phyloP scores from a whole-genome alignment of 1,140 invertebrate genomes.

The Drosophila sp. region DNA sequence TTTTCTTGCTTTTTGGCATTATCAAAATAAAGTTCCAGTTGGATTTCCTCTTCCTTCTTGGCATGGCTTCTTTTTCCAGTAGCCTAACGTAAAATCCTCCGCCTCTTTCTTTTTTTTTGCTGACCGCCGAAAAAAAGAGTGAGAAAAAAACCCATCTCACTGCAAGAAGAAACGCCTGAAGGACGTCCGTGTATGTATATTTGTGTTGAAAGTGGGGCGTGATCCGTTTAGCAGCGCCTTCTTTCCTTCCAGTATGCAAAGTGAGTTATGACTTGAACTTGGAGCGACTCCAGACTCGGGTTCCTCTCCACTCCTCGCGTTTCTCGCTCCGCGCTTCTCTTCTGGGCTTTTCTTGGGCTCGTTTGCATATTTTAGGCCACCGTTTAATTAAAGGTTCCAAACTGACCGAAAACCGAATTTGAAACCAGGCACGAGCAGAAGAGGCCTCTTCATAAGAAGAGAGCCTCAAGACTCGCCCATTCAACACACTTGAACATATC shows the following conservation, averaged over 20 bases:
- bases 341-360: conserved; percentile 37
- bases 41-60: conserved; percentile 18
- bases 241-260: conserved; percentile 64
- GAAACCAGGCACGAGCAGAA: conserved; percentile 79
- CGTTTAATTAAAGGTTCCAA: conserved; percentile 83
- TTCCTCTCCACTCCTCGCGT: conserved; percentile 7
- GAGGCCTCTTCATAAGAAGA: conserved; percentile 58
- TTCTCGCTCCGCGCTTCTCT: conserved; percentile 13
- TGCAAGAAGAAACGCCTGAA: conserved; percentile 55
- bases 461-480: conserved; percentile 58
- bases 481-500: conserved; percentile 51
- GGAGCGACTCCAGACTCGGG: conserved; percentile 47
- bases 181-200: conserved; percentile 40
- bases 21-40: conserved; percentile 59
- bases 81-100: conserved; percentile 69
- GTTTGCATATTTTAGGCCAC: conserved; percentile 83
- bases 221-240: conserved; percentile 70
- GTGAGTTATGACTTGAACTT: conserved; percentile 81
- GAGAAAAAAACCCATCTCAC: conserved; percentile 3
- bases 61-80: conserved; percentile 45
- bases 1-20: conserved; percentile 29
- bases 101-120: conserved; percentile 27
- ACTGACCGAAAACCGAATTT: conserved; percentile 56
- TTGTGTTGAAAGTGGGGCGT: conserved; percentile 80
- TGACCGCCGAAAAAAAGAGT: conserved; percentile 71